These are phyloP conservation scores for Agrotis exclamationis DNA, from an alignment of 2,888 invertebrate genomes.

Conservation along the genomic window DNA sequence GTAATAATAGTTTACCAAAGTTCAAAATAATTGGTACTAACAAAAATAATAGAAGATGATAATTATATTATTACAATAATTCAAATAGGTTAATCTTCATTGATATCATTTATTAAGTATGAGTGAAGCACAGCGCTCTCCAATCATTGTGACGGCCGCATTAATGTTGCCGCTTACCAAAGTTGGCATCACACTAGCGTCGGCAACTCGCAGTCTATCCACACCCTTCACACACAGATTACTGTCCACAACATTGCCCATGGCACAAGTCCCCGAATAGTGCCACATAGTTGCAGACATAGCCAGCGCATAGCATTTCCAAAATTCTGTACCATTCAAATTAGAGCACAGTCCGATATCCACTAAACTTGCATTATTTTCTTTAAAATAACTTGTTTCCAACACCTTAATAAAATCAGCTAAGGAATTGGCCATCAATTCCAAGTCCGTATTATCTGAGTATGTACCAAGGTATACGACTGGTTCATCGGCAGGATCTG, in stretches of 20 bases:
- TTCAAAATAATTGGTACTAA: neutral
- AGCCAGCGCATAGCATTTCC: slow-evolving; percentile 59
- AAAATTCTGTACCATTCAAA: slow-evolving; percentile 42
- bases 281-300: slow-evolving; percentile 67
- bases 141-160: slow-evolving; percentile 41
- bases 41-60: neutral
- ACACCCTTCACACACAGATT: slow-evolving; percentile 52
- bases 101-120: neutral
- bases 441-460: slow-evolving; percentile 61
- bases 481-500: slow-evolving; percentile 48
- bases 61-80: too few relatives aligned
- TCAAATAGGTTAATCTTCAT: neutral
- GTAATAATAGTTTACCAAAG: neutral
- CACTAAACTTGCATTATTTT: slow-evolving; percentile 57
- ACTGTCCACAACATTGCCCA: slow-evolving; percentile 62
- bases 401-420: slow-evolving; percentile 65
- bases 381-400: slow-evolving; percentile 64
- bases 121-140: neutral
- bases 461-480: slow-evolving; percentile 41
- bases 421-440: slow-evolving; percentile 58
- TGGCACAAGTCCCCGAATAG: slow-evolving; percentile 59
- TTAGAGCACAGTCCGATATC: slow-evolving; percentile 64
- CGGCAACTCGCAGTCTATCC: slow-evolving; percentile 33
- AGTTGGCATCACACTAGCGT: slow-evolving; percentile 44
- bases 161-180: slow-evolving; percentile 43